Conservation (phyloP, 2,797 vertebrate genomes). For the Picus viridis region DNA sequence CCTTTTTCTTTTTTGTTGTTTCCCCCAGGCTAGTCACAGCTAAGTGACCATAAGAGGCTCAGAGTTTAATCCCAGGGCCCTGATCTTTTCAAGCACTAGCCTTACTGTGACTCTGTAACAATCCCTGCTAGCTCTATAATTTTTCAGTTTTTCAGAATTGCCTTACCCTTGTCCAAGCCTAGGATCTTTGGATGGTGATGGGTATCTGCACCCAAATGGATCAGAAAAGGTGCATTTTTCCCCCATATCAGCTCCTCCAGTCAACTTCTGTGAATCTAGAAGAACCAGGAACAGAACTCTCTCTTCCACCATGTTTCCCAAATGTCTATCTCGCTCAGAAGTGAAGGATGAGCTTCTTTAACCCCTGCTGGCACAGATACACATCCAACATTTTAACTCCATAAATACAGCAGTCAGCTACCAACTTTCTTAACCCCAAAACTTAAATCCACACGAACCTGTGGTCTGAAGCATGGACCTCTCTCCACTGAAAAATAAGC, state of each 20-base stretch:
- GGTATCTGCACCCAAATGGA: neutral
- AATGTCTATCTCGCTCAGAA: neutral
- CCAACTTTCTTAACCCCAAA: neutral
- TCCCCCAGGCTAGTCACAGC: neutral
- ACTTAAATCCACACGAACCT: neutral
- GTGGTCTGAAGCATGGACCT: neutral
- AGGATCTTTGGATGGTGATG: no score
- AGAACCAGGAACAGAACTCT: neutral
- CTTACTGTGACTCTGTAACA: neutral
- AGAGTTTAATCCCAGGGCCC: neutral
- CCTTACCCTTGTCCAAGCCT: neutral
- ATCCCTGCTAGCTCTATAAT: neutral
- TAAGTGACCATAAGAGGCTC: neutral
- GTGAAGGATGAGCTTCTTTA: neutral
- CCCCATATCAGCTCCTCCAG: neutral
- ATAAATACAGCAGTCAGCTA: neutral
- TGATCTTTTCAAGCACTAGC: neutral
- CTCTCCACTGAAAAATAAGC: neutral
- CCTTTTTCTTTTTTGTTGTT: accelerated
- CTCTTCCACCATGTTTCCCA: neutral
- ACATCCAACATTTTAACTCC: neutral
- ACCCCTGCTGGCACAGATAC: neutral
- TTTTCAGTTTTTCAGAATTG: neutral
- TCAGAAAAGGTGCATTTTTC: neutral
- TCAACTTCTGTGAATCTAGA: neutral